Evolutionary conservation across 2,888 invertebrate genomes (phyloP), one percentile per base, ranked within the genome.

Genomic region (Pammene aurita): DNA sequence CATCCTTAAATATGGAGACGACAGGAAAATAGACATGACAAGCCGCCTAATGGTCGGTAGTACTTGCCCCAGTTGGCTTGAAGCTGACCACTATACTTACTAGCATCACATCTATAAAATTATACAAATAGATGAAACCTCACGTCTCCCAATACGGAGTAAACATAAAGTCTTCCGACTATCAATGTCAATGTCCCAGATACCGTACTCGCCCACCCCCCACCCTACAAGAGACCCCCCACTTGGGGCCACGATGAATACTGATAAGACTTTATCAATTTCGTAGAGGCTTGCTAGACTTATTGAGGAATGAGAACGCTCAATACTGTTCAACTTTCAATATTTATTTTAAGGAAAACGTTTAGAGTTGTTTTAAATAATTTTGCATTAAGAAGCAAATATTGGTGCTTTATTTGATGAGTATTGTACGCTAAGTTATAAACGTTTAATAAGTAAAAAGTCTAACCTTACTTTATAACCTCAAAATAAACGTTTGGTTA

Each of bases 211-310:
- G 4, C 26, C 18, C 13, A 48, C 50, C 26, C 38, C 50, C 52
- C 61, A 50, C 55, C 66, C 50, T 18, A 10, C n/a, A 54, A 46
- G 41, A 16, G 35, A 7, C 70, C 64, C n/a, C 56, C 70, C 61
- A 66, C 70, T 66, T 66, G 61, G 56, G 16, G 61, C 70, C 55
- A 11, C 56, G 58, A 54, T 72, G 74, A 75, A 77, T 76, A 73
- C 74, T 74, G 75, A 77, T 74, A 72, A 54, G 73, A 61, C 70
- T 71, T 74, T 77, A 76, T 76, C 74, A 77, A 76, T 77, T 75
- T 71, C 65, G 18, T 26, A 50, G 54, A 52, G 52, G 57, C 58
- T 67, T 48, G 46, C 41, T 11, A 18, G 46, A 14, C 26, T 66
- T 62, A 62, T 38, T 50, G 57, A 56, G 42, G 46, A 38, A 55